A percentile compares a stretch with the other conserved stretches of the same genome.
Conservation (phyloP, 2,113 vertebrate species). For the Pseudolaguvia tuberculata region DNA sequence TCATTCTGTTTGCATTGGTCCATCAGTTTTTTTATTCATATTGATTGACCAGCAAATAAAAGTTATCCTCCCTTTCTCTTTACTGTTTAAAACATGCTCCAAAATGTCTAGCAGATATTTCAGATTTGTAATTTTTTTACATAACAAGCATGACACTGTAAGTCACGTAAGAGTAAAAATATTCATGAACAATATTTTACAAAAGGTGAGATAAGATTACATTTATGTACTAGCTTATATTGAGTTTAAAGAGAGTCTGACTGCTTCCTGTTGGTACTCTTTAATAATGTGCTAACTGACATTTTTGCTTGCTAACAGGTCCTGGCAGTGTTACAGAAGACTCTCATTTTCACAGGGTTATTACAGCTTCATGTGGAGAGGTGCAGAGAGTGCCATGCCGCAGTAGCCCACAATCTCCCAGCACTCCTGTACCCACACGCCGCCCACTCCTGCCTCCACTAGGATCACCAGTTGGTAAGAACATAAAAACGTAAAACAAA, state of each 20-base stretch:
- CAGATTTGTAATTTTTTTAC: not conserved
- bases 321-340: constrained; percentile 73
- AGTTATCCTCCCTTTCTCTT: not conserved
- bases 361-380: constrained; percentile 65
- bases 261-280: not conserved
- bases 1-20: not conserved
- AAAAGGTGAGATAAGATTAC: not conserved
- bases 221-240: not conserved
- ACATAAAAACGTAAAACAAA: not conserved
- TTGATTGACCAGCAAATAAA: not conserved
- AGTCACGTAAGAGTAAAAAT: not conserved
- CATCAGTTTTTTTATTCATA: not conserved
- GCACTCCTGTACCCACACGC: constrained; percentile 59
- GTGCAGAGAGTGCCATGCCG: constrained; percentile 61
- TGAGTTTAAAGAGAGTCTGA: not conserved
- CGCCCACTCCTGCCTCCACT: constrained; percentile 76
- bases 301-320: constrained; percentile 56
- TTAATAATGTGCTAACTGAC: not conserved
- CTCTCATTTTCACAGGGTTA: constrained; percentile 62
- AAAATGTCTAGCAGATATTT: not conserved
- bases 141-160: not conserved
- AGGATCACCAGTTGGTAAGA: constrained; percentile 46
- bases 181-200: constrained; percentile 3
- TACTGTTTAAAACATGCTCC: not conserved
- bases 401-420: constrained; percentile 50